Percentiles rank a stretch among this genome's conserved stretches.
Evolutionary conservation across 2,113 vertebrate genomes (phyloP).

Genomic region (Ictalurus punctatus): DNA sequence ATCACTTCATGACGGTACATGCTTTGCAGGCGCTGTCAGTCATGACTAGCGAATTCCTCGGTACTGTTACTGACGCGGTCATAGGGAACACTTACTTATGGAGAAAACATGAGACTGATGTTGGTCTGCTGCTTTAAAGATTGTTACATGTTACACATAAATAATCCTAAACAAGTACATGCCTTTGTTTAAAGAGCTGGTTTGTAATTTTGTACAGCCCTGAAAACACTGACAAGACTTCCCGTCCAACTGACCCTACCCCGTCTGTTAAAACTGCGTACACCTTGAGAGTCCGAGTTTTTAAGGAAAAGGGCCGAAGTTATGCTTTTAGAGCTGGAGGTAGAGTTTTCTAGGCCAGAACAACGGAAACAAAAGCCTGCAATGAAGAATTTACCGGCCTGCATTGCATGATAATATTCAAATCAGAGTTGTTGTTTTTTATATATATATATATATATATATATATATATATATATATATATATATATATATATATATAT

Average conservation of each 20-base stretch:
- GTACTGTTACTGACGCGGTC: not conserved
- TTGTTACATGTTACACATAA: not conserved
- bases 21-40: not conserved
- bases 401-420: not conserved
- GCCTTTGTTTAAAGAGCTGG: too few relatives aligned
- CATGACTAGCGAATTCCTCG: not conserved
- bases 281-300: not conserved
- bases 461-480: too few relatives aligned
- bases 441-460: too few relatives aligned
- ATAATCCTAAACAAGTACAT: not conserved
- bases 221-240: not conserved
- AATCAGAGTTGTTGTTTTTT: not conserved
- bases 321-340: not conserved
- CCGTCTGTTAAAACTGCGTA: not conserved
- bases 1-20: not conserved
- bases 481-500: too few relatives aligned
- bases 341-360: not conserved
- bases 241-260: not conserved
- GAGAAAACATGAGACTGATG: not conserved
- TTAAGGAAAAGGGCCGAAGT: not conserved
- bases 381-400: not conserved
- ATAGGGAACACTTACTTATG: not conserved
- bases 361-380: not conserved
- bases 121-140: not conserved
- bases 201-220: not conserved